Base-by-base conservation (phyloP, 2,797 vertebrate species). In the Sebastes umbrosus region DNA sequence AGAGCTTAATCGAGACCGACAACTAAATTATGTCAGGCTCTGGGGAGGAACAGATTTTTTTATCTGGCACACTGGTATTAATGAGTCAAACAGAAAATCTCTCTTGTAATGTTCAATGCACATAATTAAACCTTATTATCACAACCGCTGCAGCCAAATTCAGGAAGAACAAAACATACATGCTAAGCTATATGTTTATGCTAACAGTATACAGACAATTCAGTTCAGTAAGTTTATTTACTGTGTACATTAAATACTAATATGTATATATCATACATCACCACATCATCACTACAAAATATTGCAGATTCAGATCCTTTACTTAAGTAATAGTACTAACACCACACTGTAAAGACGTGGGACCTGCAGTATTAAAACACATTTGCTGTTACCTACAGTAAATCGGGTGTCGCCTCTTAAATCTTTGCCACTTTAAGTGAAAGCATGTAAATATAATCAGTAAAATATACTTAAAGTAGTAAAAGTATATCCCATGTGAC, bases 1-100 rank as follows among this genome's bases (percentile, higher is more conserved):
- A 43, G 22, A 79, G 69, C 29, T 88, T 77, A 86, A 87, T 69
- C 73, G 71, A 80, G 73, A 60, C 77, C 69, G 79, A 79, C 79
- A 76, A 54, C 54, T 76, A 76, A 75, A 86, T 83, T 24, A 82
- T 74, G 68, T 64, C 62, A 22, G 11, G 69, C 70, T 74, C 73
- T 69, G 25, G 60, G 70, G 73, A 84, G 66, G 12, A 80, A 29
- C 8, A 3, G 16, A 29, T 69, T 74, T 67, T 66, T 52, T 78
- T 54, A 25, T 25, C 32, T 16, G 76, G 29, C 32, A 58, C 54
- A 27, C 46, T 52, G 39, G 29, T 12, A 68, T 75, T 66, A 75
- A 82, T 83, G 64, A 87, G 43, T 68, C 70, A 46, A 1, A 54
- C 1, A 54, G 16, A 65, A 73, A 74, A 60, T 59, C 36, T 68